A percentile compares a stretch with the other conserved stretches of the same genome.
These are phyloP conservation scores for Nestor notabilis DNA, from an alignment of 2,113 vertebrate species.

Conservation along the genomic window DNA sequence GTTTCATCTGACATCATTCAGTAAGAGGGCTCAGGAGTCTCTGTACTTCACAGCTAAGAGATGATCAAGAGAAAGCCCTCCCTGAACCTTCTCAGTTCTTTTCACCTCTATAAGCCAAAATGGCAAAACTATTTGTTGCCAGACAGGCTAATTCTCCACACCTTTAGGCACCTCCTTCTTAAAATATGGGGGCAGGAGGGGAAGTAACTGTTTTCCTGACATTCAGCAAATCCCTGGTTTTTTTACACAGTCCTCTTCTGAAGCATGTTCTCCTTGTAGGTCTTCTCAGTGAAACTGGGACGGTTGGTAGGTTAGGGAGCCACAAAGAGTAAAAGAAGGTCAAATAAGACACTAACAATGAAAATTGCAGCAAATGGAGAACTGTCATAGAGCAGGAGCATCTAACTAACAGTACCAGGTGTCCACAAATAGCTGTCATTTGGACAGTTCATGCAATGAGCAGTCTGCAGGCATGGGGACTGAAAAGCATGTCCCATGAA, in stretches of 20 bases:
- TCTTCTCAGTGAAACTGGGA: background rate
- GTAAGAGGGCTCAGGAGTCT: background rate
- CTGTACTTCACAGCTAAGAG: background rate
- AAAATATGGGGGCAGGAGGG: accelerated
- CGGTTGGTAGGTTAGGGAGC: background rate
- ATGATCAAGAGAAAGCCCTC: background rate
- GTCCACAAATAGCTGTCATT: background rate
- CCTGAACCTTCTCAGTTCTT: background rate
- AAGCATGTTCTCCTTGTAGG: background rate
- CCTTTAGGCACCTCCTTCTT: background rate
- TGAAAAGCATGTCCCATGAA: background rate
- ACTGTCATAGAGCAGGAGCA: background rate
- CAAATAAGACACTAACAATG: background rate
- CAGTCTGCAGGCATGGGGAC: background rate
- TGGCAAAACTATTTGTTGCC: background rate
- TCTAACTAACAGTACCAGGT: background rate
- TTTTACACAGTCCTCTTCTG: background rate
- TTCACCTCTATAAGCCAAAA: background rate
- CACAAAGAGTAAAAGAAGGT: background rate
- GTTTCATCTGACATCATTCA: background rate
- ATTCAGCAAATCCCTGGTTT: background rate
- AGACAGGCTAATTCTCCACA: background rate
- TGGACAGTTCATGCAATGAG: background rate
- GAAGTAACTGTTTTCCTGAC: background rate
- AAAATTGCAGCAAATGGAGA: background rate